A percentile compares a stretch with the other conserved stretches of the same genome.
Conservation (phyloP, 2,113 vertebrate genomes). For the Paradisaea rubra region DNA sequence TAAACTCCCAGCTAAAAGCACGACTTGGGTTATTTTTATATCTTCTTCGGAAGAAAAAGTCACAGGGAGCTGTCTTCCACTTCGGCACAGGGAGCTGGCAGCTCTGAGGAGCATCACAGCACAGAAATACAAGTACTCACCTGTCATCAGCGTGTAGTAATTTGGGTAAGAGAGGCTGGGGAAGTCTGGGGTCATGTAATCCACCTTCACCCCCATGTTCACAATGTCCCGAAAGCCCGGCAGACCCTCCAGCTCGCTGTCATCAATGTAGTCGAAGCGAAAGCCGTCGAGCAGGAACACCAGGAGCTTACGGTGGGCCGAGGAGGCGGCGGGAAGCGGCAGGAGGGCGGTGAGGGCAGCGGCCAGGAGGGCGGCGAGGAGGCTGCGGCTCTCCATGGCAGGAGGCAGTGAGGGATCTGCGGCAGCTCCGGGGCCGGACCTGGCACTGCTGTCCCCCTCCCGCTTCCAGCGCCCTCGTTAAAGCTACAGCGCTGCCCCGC, state of each 20-base stretch:
- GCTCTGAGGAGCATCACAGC: background rate
- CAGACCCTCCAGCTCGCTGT: constrained; percentile 72
- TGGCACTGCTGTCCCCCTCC: constrained; percentile 5
- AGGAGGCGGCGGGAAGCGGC: background rate
- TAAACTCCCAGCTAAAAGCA: background rate
- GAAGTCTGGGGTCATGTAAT: constrained; percentile 92
- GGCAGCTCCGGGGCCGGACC: constrained; percentile 37
- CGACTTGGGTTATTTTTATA: background rate
- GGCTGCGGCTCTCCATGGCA: constrained; percentile 41
- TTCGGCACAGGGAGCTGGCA: background rate
- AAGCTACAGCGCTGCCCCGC: constrained; percentile 60
- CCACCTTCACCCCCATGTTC: constrained; percentile 84
- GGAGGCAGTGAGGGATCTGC: background rate
- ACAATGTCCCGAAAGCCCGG: constrained; percentile 83
- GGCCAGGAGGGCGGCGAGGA: constrained; percentile 26
- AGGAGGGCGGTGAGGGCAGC: constrained; percentile 8
- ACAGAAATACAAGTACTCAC: constrained; percentile 62
- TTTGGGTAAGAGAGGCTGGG: constrained; percentile 93
- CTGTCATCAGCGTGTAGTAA: constrained; percentile 94
- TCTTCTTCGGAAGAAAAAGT: background rate
- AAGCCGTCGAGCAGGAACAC: constrained; percentile 90
- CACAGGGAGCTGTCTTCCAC: background rate
- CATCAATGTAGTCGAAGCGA: constrained; percentile 87
- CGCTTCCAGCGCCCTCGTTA: constrained; percentile 53
- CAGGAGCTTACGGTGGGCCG: constrained; percentile 73